These are phyloP conservation scores for Balearica regulorum DNA, from an alignment of 2,797 vertebrate species.

Conservation along the genomic window DNA sequence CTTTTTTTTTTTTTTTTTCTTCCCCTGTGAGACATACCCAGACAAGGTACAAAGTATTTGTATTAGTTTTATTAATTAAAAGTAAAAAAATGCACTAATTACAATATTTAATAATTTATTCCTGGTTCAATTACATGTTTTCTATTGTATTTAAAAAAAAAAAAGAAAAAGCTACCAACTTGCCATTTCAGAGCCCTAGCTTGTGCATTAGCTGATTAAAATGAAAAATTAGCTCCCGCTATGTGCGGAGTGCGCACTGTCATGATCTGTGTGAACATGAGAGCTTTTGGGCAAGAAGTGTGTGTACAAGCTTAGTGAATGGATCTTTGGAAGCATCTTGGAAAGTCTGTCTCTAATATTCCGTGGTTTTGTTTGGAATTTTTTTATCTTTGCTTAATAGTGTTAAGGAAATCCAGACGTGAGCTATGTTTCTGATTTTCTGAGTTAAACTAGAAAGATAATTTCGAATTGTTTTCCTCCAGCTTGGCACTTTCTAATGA, in stretches of 20 bases:
- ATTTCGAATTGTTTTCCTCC: not conserved
- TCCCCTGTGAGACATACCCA: not conserved
- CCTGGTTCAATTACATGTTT: not conserved
- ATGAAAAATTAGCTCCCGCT: not conserved
- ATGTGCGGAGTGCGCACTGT: not conserved
- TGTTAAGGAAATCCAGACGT: conserved; percentile 10
- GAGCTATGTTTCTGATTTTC: conserved; percentile 8
- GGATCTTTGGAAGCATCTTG: not conserved
- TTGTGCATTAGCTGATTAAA: not conserved
- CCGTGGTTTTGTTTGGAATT: not conserved
- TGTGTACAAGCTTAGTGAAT: not conserved
- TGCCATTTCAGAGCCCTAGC: not conserved
- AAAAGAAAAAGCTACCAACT: not conserved
- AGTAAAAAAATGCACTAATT: not conserved
- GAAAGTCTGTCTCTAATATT: not conserved
- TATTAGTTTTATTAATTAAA: not conserved
- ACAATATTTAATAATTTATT: not conserved
- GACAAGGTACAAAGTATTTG: not conserved
- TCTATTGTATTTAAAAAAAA: not conserved
- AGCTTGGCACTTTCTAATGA: not conserved
- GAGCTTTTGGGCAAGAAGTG: not conserved
- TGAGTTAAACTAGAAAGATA: not conserved
- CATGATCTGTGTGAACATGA: not conserved
- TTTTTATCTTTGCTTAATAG: conserved; percentile 27
- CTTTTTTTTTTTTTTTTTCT: not conserved